Base-by-base conservation (phyloP, 2,797 vertebrate species). In the Halcyon badia region DNA sequence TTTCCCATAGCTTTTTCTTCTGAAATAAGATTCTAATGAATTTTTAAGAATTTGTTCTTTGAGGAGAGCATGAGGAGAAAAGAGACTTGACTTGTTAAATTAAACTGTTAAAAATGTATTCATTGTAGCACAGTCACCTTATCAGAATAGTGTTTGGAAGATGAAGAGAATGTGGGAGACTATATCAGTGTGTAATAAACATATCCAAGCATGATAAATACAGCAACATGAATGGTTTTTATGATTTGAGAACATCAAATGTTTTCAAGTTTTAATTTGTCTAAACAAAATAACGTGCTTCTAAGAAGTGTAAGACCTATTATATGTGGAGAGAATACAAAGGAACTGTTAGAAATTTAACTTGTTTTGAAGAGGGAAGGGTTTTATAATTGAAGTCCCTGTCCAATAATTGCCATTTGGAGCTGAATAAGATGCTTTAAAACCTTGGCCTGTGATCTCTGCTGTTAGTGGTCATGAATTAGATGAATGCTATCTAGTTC, bases 381-480 rank as follows among this genome's bases (percentile, higher is more conserved):
- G 16, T 78, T 88, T 93, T 94, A 9, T 81, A 94, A 91, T 91
- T 86, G 58, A 92, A 89, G 57, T 89, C 77, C 89, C 89, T 96
- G 75, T 97, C 37, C 76, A 90, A 52, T 95, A 90, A 89, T 81
- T 96, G 72, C 94, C 87, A 86, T 96, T 97, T 92, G 75, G 69
- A 95, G 91, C 81, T 92, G 82, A 98, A 93, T 97, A 96, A 96
- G 94, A 87, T 96, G 81, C 86, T 97, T 97, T 98, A 97, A 98
- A 98, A 98, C 98, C 98, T 98, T 99, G 98, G 98, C 98, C 98
- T 98, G 75, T 98, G 97, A 98, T 98, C 98, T 98, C 95, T 97
- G 97, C 95, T 98, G 98, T 91, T 98, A 97, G 96, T 97, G 97
- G 93, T 98, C 95, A 46, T 98, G 98, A 98, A 98, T 98, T 98